phyloP scores from a whole-genome alignment of 2,797 vertebrate genomes.

The Enteromius argenteus region DNA sequence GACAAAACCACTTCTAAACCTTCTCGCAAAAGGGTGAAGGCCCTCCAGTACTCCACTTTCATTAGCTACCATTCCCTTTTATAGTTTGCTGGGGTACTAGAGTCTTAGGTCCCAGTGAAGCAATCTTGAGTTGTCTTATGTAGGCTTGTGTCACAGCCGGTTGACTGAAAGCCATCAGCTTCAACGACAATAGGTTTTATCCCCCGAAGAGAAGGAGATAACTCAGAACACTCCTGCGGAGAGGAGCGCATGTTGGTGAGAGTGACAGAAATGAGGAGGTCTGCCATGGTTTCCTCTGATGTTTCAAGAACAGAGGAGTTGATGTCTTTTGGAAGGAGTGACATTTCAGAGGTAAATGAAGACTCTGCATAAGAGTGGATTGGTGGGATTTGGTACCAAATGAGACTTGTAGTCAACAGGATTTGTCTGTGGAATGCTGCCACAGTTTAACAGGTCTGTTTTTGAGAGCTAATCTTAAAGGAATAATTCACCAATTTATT shows the following conservation, averaged over 20 bases:
- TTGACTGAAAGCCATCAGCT: constrained; percentile 34
- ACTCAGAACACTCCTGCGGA: constrained; percentile 6
- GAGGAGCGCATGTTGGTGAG: neutral
- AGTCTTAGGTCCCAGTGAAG: neutral
- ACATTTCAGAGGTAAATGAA: constrained; percentile 9
- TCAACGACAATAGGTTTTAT: constrained; percentile 29
- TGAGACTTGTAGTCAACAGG: neutral
- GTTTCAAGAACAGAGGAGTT: constrained; percentile 35
- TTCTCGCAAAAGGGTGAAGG: neutral
- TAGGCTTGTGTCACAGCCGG: neutral
- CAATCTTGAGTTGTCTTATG: constrained; percentile 20
- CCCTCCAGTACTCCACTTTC: neutral
- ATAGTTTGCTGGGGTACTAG: neutral
- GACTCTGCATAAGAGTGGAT: constrained; percentile 12
- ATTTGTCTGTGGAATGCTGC: constrained; percentile 19
- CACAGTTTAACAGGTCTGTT: neutral
- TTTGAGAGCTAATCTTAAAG: neutral
- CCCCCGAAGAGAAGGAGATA: constrained; percentile 4
- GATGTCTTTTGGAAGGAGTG: constrained; percentile 38
- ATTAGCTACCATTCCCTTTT: constrained; percentile 4
- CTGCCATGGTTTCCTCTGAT: constrained; percentile 19
- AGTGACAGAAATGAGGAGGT: constrained; percentile 19
- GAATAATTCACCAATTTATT: neutral
- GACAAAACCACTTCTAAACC: constrained; percentile 39
- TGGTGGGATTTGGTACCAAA: neutral